Conservation (phyloP, 2,113 vertebrate species). For the Peromyscus maniculatus region DNA sequence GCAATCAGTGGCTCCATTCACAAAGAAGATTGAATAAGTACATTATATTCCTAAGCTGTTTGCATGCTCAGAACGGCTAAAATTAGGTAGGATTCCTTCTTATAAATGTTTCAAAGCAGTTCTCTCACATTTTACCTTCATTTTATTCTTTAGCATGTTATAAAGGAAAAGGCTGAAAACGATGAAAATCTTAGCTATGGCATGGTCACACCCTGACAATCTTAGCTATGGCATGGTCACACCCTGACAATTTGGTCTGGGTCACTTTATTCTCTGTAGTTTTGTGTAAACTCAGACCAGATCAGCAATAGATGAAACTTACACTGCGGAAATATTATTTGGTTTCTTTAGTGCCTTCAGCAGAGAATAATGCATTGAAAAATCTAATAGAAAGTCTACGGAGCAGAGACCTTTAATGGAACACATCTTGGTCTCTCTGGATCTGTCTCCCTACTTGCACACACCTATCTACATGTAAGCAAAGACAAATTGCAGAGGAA, state of each 20-base stretch:
- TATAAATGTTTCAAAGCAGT: constrained; percentile 32
- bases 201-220: neutral
- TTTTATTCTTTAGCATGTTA: constrained; percentile 39
- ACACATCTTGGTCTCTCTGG: neutral
- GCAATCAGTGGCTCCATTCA: neutral
- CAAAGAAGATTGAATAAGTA: neutral
- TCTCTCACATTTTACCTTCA: constrained; percentile 20
- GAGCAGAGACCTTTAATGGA: neutral
- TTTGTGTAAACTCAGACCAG: neutral
- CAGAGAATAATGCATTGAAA: constrained; percentile 10
- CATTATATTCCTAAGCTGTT: neutral
- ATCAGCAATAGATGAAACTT: neutral
- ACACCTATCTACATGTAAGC: neutral
- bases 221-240: neutral
- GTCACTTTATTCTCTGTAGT: neutral
- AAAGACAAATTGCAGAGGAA: neutral
- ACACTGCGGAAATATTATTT: neutral
- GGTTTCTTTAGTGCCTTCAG: neutral
- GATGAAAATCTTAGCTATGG: neutral
- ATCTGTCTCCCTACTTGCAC: neutral
- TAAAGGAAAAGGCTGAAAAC: constrained; percentile 14
- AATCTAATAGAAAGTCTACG: neutral
- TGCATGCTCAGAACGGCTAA: neutral
- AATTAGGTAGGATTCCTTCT: neutral
- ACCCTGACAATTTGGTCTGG: neutral